Evolutionary conservation across 2,113 vertebrate species (phyloP).

Genomic region (Ellobius talpinus): DNA sequence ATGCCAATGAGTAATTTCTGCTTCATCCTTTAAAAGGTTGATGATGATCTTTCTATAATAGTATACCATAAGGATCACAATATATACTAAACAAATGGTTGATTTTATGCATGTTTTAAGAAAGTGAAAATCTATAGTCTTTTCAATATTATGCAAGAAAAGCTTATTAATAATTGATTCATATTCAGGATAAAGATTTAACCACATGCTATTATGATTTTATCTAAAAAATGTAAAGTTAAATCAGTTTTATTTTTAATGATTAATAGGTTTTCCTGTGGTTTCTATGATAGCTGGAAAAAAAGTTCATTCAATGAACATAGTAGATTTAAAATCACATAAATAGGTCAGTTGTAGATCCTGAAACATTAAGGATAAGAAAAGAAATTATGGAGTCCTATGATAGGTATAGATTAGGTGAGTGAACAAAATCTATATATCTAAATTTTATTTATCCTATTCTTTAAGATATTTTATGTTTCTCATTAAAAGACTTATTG

Average conservation of each 20-base stretch:
- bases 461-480: constrained; percentile 28
- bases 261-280: not conserved
- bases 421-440: not conserved
- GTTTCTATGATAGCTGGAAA: not conserved
- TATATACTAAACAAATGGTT: not conserved
- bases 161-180: constrained; percentile 28
- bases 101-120: constrained; percentile 1
- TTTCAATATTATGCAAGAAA: not conserved
- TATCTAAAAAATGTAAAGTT: not conserved
- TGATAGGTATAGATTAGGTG: not conserved
- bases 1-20: constrained; percentile 22
- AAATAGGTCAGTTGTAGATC: not conserved
- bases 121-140: not conserved
- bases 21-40: constrained; percentile 18
- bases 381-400: not conserved
- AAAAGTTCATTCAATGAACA: constrained; percentile 12
- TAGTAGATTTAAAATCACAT: not conserved
- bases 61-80: not conserved
- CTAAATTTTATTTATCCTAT: not conserved
- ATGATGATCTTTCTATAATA: not conserved
- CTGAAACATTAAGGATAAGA: not conserved
- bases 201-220: not conserved
- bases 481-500: not conserved
- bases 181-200: not conserved
- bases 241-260: not conserved